Base-by-base conservation (phyloP, 2,797 vertebrate species). In the Sorex maritimensis region DNA sequence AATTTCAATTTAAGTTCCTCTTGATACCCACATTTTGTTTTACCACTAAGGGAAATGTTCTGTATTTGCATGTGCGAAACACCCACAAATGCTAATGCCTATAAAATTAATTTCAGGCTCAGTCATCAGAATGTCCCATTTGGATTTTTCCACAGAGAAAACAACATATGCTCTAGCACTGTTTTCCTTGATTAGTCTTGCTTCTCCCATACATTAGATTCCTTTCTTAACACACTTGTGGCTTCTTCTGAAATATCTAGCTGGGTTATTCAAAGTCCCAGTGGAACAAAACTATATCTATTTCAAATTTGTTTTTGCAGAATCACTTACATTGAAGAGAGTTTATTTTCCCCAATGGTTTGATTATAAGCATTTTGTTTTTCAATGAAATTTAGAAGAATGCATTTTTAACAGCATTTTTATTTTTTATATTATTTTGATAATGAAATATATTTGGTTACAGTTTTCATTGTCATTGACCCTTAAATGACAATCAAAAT, bases 141-240 rank as follows among this genome's bases (percentile, higher is more conserved):
- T 95, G 88, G 74, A 91, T 95, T 91, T 72, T 97, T 94, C 78
- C 74, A 95, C 14, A 77, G 19, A 83, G 81, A 95, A 96, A 97
- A 84, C 92, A 96, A 84, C 83, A 95, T 78, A 63, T 86, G 92
- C 10, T 28, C 0, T 46, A 78, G 68, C 17, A 49, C 4, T 86
- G 10, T 52, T 96, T 79, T 10, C 77, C 81, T 87, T 90, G 71
- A 93, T 95, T 92, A 94, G 85, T 55, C 84, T 91, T 71, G 4
- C 63, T 94, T 87, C 81, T 61, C 8, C 8, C 2, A 13, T n/a
- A 13, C 15, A 68, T 87, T 90, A 46, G 5, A 72, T 94, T 89
- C 61, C 34, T 81, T 85, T 72, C 80, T 88, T 72, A 91, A 41
- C 55, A 92, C 55, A 93, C 61, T 73, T 78, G 69, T 90, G 73